Base-by-base conservation (phyloP, 1,140 invertebrate genomes). In the Branchinecta lindahli region DNA sequence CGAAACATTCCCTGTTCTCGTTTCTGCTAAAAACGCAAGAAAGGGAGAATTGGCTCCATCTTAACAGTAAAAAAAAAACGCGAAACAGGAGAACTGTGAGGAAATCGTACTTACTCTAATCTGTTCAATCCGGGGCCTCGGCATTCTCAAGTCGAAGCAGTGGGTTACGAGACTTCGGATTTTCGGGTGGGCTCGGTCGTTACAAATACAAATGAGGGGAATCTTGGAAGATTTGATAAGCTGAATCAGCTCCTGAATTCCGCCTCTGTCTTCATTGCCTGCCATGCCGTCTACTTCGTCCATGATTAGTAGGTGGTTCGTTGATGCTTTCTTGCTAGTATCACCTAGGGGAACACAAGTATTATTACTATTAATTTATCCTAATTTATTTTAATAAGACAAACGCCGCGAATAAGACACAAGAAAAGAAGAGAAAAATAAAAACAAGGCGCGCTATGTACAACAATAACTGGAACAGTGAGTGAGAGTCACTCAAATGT, bases 221-320 rank as follows among this genome's bases (percentile, higher is more conserved):
- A 98, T 85, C 68, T 88, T 88, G 0, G 91, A 85, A 3, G 82
- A 81, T 81, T 99, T 99, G 66, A 99, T 98, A 7, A 99, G 81
- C 20, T 81, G 80, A 72, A 99, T 96, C 12, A 99, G 78, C 82
- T 99, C 96, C 79, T 92, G 89, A 66, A 98, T 84, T 67, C 96
- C 97, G 66, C 96, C 96, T 74, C 97, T 84, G 80, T 99, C 97
- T 79, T 99, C 94, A 79, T 99, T 99, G 12, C 97, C 97, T 10
- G 94, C 92, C 96, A 99, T 99, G 12, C 97, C 97, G 78, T 99
- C 97, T 0, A 99, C 96, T 85, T 99, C 97, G 76, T 99, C 97
- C 97, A 99, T 99, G 12, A 99, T 83, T 0, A 99, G 78, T 44
- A 96, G 91, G 77, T 96, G 92, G 73, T 93, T 90, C 44, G 44